Conservation (phyloP, 2,113 vertebrate genomes). For the Percina caprodes region DNA sequence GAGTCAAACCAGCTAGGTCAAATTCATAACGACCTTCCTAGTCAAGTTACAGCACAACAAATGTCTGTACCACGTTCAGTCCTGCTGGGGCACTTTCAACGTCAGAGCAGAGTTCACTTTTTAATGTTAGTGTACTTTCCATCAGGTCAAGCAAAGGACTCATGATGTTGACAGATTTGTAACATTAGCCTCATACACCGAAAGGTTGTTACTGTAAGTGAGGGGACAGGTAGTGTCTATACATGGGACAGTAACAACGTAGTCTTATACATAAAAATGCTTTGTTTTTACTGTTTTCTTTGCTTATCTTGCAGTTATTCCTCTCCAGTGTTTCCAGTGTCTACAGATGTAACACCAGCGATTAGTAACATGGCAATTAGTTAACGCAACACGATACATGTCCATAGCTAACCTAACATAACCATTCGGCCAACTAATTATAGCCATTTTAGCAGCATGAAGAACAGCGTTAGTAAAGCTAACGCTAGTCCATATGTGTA, state of each 20-base stretch:
- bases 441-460: neutral
- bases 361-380: neutral
- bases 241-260: neutral
- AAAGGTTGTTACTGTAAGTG: neutral
- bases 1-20: slow-evolving; percentile 42
- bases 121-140: neutral
- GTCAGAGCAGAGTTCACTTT: slow-evolving; percentile 5
- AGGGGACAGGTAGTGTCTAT: neutral
- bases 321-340: neutral
- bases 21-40: slow-evolving; percentile 14
- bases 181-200: neutral
- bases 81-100: neutral
- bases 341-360: neutral
- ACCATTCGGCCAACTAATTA: neutral
- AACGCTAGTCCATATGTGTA: too few species aligned
- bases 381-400: neutral
- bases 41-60: slow-evolving; percentile 37
- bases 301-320: neutral
- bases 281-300: neutral
- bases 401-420: neutral
- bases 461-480: neutral
- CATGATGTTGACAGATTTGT: neutral
- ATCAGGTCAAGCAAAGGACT: neutral
- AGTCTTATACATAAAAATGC: too few species aligned
- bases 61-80: slow-evolving; percentile 8